Conservation (phyloP, 2,888 invertebrate species). For the Acronicta aceris region DNA sequence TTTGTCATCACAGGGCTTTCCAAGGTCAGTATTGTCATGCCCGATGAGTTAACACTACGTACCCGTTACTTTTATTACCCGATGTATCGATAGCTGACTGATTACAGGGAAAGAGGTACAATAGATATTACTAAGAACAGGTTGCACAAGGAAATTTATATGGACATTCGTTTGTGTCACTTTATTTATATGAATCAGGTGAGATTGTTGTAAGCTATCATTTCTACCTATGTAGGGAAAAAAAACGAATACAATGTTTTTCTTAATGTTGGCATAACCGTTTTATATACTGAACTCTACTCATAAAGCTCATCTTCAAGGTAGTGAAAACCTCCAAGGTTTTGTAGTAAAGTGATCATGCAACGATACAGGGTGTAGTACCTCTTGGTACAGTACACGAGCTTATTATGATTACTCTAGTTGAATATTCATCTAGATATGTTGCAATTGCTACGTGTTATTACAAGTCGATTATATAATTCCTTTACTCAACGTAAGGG, state of each 20-base stretch:
- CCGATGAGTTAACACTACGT: slow-evolving; percentile 36
- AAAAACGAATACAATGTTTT: not conserved
- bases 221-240: not conserved
- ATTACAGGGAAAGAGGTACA: slow-evolving; percentile 47
- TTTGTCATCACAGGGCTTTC: slow-evolving; percentile 76
- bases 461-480: slow-evolving; percentile 31
- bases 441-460: slow-evolving; percentile 37
- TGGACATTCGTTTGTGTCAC: slow-evolving; percentile 5
- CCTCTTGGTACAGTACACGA: slow-evolving; percentile 41
- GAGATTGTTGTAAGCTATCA: not conserved
- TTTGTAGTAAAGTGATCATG: slow-evolving; percentile 30
- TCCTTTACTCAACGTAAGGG: slow-evolving; percentile 24
- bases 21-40: slow-evolving; percentile 69
- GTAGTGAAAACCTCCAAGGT: slow-evolving; percentile 43
- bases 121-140: slow-evolving; percentile 28
- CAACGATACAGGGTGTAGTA: slow-evolving; percentile 40
- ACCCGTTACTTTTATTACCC: slow-evolving; percentile 20
- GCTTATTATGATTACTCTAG: slow-evolving; percentile 8
- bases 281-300: slow-evolving; percentile 1
- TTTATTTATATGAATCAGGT: slow-evolving; percentile 32
- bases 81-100: slow-evolving; percentile 37
- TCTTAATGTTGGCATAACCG: not conserved
- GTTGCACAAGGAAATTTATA: slow-evolving; percentile 18
- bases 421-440: slow-evolving; percentile 42
- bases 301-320: slow-evolving; percentile 33